Evolutionary conservation across 2,888 invertebrate species (phyloP).

Genomic region (Coenonympha arcania): DNA sequence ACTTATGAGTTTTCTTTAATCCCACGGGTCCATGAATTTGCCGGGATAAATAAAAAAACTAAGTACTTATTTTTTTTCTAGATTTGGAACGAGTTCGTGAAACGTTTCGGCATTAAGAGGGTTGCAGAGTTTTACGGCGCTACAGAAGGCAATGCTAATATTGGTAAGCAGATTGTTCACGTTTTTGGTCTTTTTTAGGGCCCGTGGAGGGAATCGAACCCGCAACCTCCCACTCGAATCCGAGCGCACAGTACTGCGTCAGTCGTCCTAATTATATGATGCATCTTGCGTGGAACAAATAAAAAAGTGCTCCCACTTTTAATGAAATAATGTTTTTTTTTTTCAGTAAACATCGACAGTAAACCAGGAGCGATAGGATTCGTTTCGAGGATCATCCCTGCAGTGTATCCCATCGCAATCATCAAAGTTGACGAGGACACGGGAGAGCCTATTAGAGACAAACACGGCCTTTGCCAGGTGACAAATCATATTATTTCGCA

Average conservation of each 20-base stretch:
- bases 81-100: slow-evolving; percentile 93
- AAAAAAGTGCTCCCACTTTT: too few relatives aligned
- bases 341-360: slow-evolving; percentile 92
- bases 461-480: slow-evolving; percentile 86
- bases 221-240: too few relatives aligned
- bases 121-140: slow-evolving; percentile 98
- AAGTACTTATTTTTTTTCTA: slow-evolving; percentile 68
- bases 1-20: too few relatives aligned
- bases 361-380: slow-evolving; percentile 97
- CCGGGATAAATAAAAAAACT: not conserved
- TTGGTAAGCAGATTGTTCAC: slow-evolving; percentile 80
- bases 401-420: slow-evolving; percentile 94
- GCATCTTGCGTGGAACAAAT: too few relatives aligned
- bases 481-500: not conserved
- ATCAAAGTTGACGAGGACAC: slow-evolving; percentile 91
- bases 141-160: slow-evolving; percentile 98
- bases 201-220: too few relatives aligned
- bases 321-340: too few relatives aligned
- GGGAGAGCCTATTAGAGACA: slow-evolving; percentile 92
- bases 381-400: slow-evolving; percentile 89
- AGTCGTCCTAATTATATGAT: too few relatives aligned
- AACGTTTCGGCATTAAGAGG: slow-evolving; percentile 86
- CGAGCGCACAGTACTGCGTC: too few relatives aligned
- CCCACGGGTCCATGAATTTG: too few relatives aligned
- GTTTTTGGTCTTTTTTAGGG: not conserved